Evolutionary conservation across 2,113 vertebrate species (phyloP), one percentile per base, ranked within the genome.

Genomic region (Phylloscopus whistleri): DNA sequence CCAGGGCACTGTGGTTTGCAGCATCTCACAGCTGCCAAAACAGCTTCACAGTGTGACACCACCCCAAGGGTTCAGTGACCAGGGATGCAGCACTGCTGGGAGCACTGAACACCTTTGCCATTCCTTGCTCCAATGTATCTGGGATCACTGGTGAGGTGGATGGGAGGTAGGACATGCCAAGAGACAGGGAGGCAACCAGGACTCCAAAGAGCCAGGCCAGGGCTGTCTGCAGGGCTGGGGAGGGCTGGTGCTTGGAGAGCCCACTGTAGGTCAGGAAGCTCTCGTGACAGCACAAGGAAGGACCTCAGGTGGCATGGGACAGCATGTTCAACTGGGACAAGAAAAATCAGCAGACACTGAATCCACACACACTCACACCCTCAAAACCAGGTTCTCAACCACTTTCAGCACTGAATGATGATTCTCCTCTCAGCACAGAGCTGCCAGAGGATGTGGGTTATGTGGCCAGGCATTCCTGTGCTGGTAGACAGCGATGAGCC

Each of bases 371-470:
- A 24, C 17, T 75, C 9, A 1, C 35, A 60, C 16, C 31, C 51
- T 70, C 74, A 79, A 87, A 95, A 75, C 17, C 48, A 89, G 28
- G 23, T 23, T 55, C 35, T 52, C 1, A 0, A 75, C 41, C 66
- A 63, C 58, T 56, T 83, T 62, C 26, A 66, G 56, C 43, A 64
- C 20, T 2, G 7, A 76, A 49, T 0, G 0, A 18, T 23, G 56
- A 76, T 55, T 80, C 19, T 58, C 6, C 19, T 55, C 59, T 93
- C n/a, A 27, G 79, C 72, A 70, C 21, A 43, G n/a, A 72, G 68
- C 72, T 90, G 83, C 24, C 14, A 21, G 51, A 95, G 92, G 90
- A 94, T 90, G 90, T 95, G 93, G 91, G 30, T 67, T 67, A 27
- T 31, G 82, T 0, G 43, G 87, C 51, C 63, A 83, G 68, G 59